These are phyloP conservation scores for Pachycephala philippinensis DNA, from an alignment of 2,113 vertebrate genomes.

Conservation along the genomic window DNA sequence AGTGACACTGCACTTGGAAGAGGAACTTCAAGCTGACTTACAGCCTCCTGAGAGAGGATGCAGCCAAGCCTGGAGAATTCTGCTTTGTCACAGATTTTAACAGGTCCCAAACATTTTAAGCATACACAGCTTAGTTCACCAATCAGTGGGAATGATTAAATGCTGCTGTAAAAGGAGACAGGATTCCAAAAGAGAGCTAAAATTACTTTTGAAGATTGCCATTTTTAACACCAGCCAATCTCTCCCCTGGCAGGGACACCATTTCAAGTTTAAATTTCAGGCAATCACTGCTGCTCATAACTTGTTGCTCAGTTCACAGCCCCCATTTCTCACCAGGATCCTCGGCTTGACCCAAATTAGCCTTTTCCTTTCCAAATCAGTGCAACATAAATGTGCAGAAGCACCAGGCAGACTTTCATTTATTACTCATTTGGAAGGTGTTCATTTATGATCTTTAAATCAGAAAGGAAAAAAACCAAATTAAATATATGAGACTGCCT, in stretches of 20 bases:
- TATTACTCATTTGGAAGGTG: not conserved
- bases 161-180: not conserved
- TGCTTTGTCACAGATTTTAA: not conserved
- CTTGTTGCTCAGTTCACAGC: not conserved
- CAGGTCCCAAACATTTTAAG: not conserved
- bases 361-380: not conserved
- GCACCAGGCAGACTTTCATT: not conserved
- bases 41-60: not conserved
- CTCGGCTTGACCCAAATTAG: not conserved
- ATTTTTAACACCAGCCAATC: not conserved
- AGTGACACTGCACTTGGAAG: not conserved
- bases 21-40: not conserved
- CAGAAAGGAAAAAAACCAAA: not conserved
- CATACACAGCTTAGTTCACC: not conserved
- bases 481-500: not conserved
- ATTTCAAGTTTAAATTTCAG: not conserved
- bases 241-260: not conserved
- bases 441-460: not conserved
- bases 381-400: not conserved
- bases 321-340: not conserved
- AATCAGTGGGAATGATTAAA: not conserved
- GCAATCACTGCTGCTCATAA: not conserved
- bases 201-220: not conserved
- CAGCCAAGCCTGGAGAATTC: not conserved
- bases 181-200: not conserved